These are phyloP conservation scores for Sardinella longiceps DNA, from an alignment of 2,797 vertebrate species.

Conservation along the genomic window DNA sequence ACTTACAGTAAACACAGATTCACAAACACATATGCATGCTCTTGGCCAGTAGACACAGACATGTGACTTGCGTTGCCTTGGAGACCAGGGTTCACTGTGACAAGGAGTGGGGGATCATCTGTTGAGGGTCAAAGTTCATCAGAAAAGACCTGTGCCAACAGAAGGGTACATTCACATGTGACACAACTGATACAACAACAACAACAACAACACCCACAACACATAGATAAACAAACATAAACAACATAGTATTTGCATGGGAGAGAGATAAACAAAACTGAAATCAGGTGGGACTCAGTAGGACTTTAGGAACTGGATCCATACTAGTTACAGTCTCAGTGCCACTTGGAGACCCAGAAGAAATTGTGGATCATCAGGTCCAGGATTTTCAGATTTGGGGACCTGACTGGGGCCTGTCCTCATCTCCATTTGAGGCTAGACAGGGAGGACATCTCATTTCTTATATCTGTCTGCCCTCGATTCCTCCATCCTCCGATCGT, in stretches of 20 bases:
- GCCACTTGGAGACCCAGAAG: neutral
- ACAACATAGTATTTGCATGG: neutral
- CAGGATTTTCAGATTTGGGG: neutral
- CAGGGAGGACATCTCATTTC: too few relatives aligned
- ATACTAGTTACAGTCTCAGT: neutral
- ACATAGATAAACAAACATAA: constrained; percentile 1
- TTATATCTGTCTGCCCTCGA: too few relatives aligned
- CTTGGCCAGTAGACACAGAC: constrained; percentile 35
- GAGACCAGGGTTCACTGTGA: constrained; percentile 93
- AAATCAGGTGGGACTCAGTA: neutral
- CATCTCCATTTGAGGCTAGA: neutral
- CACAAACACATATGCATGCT: neutral
- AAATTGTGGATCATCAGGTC: neutral
- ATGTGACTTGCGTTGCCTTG: constrained; percentile 67
- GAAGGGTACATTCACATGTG: neutral
- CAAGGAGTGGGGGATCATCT: constrained; percentile 64
- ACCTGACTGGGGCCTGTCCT: neutral
- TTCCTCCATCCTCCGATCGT: too few relatives aligned
- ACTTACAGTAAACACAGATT: constrained; percentile 30
- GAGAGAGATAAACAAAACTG: constrained; percentile 11
- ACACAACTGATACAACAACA: neutral
- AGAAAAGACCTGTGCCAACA: neutral
- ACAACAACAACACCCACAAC: neutral
- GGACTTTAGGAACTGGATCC: neutral
- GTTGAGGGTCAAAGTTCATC: constrained; percentile 40